A percentile compares a stretch with the other conserved stretches of the same genome.
Conservation (phyloP, 2,888 invertebrate species). For the Cheilosia vulpina region DNA sequence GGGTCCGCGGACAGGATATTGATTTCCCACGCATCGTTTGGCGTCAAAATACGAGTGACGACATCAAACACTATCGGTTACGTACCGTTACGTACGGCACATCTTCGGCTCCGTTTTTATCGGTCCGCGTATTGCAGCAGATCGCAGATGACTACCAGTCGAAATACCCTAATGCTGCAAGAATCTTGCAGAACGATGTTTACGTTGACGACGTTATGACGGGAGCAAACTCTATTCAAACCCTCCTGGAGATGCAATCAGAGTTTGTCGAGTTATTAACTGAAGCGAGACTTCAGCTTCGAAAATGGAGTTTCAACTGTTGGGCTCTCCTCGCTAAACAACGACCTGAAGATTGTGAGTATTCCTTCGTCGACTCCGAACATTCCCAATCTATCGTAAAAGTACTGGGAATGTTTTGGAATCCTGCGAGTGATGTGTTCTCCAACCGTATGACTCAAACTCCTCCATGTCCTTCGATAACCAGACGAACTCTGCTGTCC, state of each 20-base stretch:
- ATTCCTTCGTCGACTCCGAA: background rate
- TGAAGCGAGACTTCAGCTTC: constrained; percentile 1
- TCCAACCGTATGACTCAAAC: background rate
- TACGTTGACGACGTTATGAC: constrained; percentile 73
- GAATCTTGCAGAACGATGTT: constrained; percentile 40
- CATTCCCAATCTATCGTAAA: background rate
- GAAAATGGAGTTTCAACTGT: constrained; percentile 31
- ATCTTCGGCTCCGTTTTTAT: constrained; percentile 36
- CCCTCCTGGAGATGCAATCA: background rate
- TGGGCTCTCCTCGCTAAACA: constrained; percentile 2
- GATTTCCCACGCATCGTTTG: constrained; percentile 48
- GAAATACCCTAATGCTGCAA: constrained; percentile 31
- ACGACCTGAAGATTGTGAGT: background rate
- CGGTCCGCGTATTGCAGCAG: constrained; percentile 4
- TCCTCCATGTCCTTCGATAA: background rate
- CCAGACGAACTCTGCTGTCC: constrained; percentile 9
- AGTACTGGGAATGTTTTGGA: too few species aligned
- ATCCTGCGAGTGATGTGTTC: background rate
- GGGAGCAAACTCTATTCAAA: constrained; percentile 19
- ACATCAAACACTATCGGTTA: constrained; percentile 45
- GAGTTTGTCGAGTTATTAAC: background rate
- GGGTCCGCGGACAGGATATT: constrained; percentile 39
- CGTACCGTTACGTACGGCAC: constrained; percentile 54
- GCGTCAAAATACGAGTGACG: constrained; percentile 31
- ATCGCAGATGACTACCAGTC: constrained; percentile 3